Evolutionary conservation across 2,797 vertebrate genomes (phyloP), one percentile per base, ranked within the genome.

Genomic region (Pseudochromis fuscus): DNA sequence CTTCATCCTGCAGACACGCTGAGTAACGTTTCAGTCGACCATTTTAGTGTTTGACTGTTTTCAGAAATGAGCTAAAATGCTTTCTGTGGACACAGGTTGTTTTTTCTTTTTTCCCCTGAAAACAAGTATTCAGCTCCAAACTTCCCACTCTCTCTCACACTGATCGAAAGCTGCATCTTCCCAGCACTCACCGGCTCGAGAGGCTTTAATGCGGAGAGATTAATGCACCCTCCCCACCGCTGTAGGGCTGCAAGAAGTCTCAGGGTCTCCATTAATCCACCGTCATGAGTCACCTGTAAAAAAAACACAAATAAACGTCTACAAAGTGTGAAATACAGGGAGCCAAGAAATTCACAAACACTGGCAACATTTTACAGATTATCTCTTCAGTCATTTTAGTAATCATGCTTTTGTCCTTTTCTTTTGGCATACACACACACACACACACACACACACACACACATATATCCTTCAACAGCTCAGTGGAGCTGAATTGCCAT

Each of bases 401-500:
- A 61, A 82, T 83, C 81, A 70, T 45, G 70, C 77, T 63, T 81
- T 79, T 74, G 73, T 86, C 50, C 38, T 37, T 71, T 79, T 78
- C 37, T 42, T 67, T 68, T 76, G 75, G 76, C 73, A 70, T 31
- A 38, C 53, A 44, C 65, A 72, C 46, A 52, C 53, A 60, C 68
- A 76, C 74, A 64, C 27, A 64, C 52, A 61, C 69, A 79, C 74
- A 62, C 24, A 59, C 49, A 63, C 50, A 78, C 7, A 44, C 15
- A 59, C 49, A 57, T 77, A 79, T 77, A 75, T 75, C 86, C 77
- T 86, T 75, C 67, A 69, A 53, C 46, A 67, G 76, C 67, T 75
- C 68, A 71, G 57, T 66, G 48, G 78, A 86, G 69, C 78, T 72
- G 71, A 64, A 88, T 92, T 85, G 65, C 92, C 87, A 92, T 93